Conservation (phyloP, 2,888 invertebrate genomes). For the Eucera pruinosa region DNA sequence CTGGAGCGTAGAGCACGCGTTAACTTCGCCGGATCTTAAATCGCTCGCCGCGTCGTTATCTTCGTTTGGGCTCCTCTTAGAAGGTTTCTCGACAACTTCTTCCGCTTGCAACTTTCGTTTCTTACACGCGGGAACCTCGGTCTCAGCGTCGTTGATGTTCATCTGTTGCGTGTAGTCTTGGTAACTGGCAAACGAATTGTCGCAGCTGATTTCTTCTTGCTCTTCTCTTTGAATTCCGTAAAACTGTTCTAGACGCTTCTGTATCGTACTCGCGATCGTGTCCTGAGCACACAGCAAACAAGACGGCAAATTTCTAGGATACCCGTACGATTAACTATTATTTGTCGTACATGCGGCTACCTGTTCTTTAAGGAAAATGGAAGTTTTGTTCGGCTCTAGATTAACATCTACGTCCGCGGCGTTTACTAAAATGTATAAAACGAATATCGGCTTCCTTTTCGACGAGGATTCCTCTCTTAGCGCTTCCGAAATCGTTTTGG, state of each 20-base stretch:
- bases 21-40: neutral
- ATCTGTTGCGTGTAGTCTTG: conserved; percentile 38
- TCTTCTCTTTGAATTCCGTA: conserved; percentile 72
- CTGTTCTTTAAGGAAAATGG: conserved; percentile 85
- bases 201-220: conserved; percentile 39
- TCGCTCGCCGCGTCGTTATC: neutral
- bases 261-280: conserved; percentile 70
- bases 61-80: neutral
- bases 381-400: conserved; percentile 87
- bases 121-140: conserved; percentile 68
- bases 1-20: conserved; percentile 1
- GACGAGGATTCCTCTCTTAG: conserved; percentile 80
- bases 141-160: conserved; percentile 28
- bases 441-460: conserved; percentile 84
- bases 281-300: conserved; percentile 61
- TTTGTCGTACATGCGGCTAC: conserved; percentile 75
- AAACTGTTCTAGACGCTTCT: conserved; percentile 72
- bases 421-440: conserved; percentile 83
- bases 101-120: conserved; percentile 67
- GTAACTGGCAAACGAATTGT: conserved; percentile 44
- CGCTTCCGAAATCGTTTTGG: conserved; percentile 81
- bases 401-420: conserved; percentile 86
- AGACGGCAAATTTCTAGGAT: conserved; percentile 19
- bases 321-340: conserved; percentile 17
- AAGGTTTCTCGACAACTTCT: neutral